Evolutionary conservation across 2,888 invertebrate genomes (phyloP).

Genomic region (Diogma glabrata): DNA sequence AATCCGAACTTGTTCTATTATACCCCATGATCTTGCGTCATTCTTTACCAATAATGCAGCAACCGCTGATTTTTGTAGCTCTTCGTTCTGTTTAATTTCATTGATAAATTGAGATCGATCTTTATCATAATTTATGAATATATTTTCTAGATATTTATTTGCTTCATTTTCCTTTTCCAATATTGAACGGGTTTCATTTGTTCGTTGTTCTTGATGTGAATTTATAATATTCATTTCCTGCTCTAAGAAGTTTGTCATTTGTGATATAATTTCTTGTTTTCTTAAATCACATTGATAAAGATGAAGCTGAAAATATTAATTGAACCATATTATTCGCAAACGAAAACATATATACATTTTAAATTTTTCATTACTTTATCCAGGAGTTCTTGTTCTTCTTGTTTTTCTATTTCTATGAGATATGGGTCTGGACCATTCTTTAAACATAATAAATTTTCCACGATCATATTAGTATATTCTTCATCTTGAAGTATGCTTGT

Average conservation of each 20-base stretch:
- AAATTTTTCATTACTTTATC: slow-evolving; percentile 42
- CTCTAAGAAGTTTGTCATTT: slow-evolving; percentile 57
- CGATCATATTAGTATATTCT: slow-evolving; percentile 51
- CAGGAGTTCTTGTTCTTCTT: slow-evolving; percentile 53
- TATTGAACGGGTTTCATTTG: slow-evolving; percentile 45
- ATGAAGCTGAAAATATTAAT: slow-evolving; percentile 23
- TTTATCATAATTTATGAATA: slow-evolving; percentile 50
- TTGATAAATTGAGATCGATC: slow-evolving; percentile 47
- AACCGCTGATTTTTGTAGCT: slow-evolving; percentile 60
- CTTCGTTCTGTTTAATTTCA: slow-evolving; percentile 53
- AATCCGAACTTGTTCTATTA: slow-evolving; percentile 61
- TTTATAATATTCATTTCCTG: slow-evolving; percentile 52
- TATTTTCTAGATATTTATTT: slow-evolving; percentile 44
- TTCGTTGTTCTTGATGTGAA: slow-evolving; percentile 46
- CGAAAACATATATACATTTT: background rate
- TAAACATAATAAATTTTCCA: slow-evolving; percentile 50
- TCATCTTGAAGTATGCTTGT: slow-evolving; percentile 50
- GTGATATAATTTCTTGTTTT: slow-evolving; percentile 55
- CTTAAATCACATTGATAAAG: slow-evolving; percentile 40
- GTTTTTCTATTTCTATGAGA: slow-evolving; percentile 52
- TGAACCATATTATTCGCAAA: background rate
- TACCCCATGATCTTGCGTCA: slow-evolving; percentile 63
- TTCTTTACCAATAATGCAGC: slow-evolving; percentile 57
- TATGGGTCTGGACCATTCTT: slow-evolving; percentile 48
- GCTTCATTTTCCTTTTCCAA: slow-evolving; percentile 54